phyloP scores from a whole-genome alignment of 2,113 vertebrate species.

The Cochlearius cochlearius region DNA sequence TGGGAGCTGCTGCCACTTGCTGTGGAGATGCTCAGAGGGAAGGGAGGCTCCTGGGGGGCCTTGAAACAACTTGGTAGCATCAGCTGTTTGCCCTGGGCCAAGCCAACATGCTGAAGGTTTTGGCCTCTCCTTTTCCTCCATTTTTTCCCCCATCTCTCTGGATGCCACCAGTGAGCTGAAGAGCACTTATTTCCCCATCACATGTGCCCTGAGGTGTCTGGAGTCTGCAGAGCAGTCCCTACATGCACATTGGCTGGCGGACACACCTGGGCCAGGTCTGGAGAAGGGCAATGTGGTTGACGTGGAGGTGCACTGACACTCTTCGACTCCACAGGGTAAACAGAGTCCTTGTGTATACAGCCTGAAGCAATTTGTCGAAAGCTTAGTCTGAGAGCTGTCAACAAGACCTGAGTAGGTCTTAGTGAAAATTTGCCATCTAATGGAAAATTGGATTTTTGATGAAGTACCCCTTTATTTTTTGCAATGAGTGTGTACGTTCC shows the following conservation, averaged over 20 bases:
- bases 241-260: background rate
- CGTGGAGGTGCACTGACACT: background rate
- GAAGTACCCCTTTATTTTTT: background rate
- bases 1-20: background rate
- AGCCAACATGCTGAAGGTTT: background rate
- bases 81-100: background rate
- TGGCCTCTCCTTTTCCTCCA: background rate
- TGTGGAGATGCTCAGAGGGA: background rate
- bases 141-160: background rate
- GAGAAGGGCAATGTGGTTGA: accelerated
- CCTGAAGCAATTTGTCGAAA: background rate
- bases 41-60: background rate
- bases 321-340: background rate
- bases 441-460: background rate
- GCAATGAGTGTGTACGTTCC: background rate
- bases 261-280: background rate
- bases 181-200: background rate
- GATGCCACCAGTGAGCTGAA: background rate
- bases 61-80: background rate
- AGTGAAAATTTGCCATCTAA: background rate
- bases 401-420: background rate
- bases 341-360: background rate
- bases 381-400: background rate
- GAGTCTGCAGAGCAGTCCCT: background rate
- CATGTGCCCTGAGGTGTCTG: background rate